Evolutionary conservation across 1,140 invertebrate genomes (phyloP), one percentile per base, ranked within the genome.

Genomic region (Myzus persicae): DNA sequence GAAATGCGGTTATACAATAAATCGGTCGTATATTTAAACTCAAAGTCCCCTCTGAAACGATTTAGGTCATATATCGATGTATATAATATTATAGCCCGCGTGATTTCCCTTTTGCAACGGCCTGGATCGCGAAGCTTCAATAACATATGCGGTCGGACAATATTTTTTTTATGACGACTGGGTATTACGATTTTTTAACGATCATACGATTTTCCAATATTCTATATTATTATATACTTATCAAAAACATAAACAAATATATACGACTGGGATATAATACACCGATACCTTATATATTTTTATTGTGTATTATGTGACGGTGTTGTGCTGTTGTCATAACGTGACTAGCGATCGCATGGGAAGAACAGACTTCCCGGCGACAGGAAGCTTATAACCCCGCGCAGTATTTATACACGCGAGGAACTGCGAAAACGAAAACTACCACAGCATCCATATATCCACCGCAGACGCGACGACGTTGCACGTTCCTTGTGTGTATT

Each of bases 401-500:
- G 20, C 8, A 76, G 59, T 20, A 87, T 46, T 51, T 51, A 38
- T 38, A 38, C 31, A 76, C 14, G 31, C 20, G 20, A 88, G 4
- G 40, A 85, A 48, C 44, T 48, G 36, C 88, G 51, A 54, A 88
- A 89, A 59, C 88, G 88, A 90, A 90, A 90, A 90, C 88, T 36
- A 59, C 38, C 38, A 51, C 46, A 51, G 42, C n/a, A 38, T 46
- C 46, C 26, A 31, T 31, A 31, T 44, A 84, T 42, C 22, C 26
- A 44, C 14, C 31, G 31, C 26, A 89, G 88, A 89, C 88, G 88
- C 5, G 31, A 44, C 44, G 91, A 93, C 91, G 46, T 93, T 54
- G 81, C 91, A 84, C 91, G 91, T 93, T 93, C 81, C 36, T 67
- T 54, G 91, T 24, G 42, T 38, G 46, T 81, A 31, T 90, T 59